Percentiles rank a stretch among this genome's conserved stretches.
phyloP scores from a whole-genome alignment of 2,113 vertebrate genomes.

The Dipodomys merriami region DNA sequence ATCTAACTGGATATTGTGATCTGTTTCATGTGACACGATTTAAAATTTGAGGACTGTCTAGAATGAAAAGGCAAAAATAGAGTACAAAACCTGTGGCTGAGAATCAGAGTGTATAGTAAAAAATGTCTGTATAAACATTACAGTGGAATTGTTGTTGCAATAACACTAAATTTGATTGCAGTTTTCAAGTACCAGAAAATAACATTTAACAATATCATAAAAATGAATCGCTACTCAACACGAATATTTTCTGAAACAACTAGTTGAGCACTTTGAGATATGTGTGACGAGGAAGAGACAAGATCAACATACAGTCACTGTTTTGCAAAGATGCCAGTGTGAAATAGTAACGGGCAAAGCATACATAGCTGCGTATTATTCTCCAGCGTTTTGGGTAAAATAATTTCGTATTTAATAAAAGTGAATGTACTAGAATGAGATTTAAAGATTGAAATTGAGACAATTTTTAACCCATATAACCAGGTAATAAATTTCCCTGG shows the following conservation, averaged over 20 bases:
- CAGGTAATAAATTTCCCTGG: neutral
- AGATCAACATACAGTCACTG: neutral
- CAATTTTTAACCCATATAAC: neutral
- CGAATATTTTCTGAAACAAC: neutral
- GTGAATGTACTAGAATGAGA: neutral
- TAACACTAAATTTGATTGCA: conserved; percentile 34
- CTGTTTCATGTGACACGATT: neutral
- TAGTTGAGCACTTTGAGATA: neutral
- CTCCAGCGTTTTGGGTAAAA: neutral
- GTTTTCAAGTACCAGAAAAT: conserved; percentile 36
- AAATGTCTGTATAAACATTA: conserved; percentile 1
- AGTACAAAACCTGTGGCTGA: neutral
- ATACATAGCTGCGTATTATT: neutral
- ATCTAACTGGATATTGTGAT: neutral
- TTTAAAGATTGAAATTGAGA: neutral
- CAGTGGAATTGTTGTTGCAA: neutral
- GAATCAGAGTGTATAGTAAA: neutral
- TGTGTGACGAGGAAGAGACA: neutral
- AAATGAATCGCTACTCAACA: neutral
- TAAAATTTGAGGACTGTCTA: neutral
- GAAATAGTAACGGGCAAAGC: neutral
- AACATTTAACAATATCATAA: conserved; percentile 45
- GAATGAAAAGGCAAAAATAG: neutral
- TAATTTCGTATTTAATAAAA: neutral
- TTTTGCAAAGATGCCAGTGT: conserved; percentile 45